Percentiles rank a stretch among this genome's conserved stretches.
Conservation (phyloP, 2,888 invertebrate species). For the Melieria omissa region DNA sequence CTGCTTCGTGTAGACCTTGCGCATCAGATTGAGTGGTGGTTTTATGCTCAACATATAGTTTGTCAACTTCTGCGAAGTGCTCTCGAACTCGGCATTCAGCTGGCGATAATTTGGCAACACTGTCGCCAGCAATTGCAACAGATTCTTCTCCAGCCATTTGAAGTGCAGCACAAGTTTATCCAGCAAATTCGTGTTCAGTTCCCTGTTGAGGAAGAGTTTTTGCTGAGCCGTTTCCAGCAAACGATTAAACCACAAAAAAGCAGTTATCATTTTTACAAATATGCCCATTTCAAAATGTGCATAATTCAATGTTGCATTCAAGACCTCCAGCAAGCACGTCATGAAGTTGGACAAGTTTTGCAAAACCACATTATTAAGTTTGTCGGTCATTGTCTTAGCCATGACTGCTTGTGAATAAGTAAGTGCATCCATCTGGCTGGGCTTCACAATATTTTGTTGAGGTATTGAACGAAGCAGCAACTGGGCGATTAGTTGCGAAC, state of each 20-base stretch:
- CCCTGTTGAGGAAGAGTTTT: slow-evolving; percentile 56
- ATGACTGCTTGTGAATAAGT: slow-evolving; percentile 62
- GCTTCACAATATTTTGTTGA: slow-evolving; percentile 41
- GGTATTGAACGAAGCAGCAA: slow-evolving; percentile 51
- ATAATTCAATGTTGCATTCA: slow-evolving; percentile 48
- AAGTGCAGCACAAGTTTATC: slow-evolving; percentile 76
- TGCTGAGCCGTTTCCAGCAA: slow-evolving; percentile 52
- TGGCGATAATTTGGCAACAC: slow-evolving; percentile 43
- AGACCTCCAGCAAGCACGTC: slow-evolving; percentile 41
- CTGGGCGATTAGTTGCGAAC: slow-evolving; percentile 53
- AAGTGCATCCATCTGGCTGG: slow-evolving; percentile 54
- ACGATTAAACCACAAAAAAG: slow-evolving; percentile 62
- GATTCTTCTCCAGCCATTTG: slow-evolving; percentile 79
- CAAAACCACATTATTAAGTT: slow-evolving; percentile 58
- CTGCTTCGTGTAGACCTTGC: slow-evolving; percentile 59
- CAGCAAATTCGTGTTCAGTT: slow-evolving; percentile 69
- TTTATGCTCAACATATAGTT: slow-evolving; percentile 52
- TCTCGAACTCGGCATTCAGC: slow-evolving; percentile 44
- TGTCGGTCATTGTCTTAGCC: slow-evolving; percentile 52
- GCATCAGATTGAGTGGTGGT: slow-evolving; percentile 55
- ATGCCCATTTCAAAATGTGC: slow-evolving; percentile 49
- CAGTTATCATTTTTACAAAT: slow-evolving; percentile 53
- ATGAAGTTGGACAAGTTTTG: slow-evolving; percentile 54
- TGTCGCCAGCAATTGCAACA: slow-evolving; percentile 61
- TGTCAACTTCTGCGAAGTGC: slow-evolving; percentile 47